Percentiles rank a stretch among this genome's conserved stretches.
phyloP scores from a whole-genome alignment of 1,140 invertebrate genomes.

The Coenobita brevimanus region DNA sequence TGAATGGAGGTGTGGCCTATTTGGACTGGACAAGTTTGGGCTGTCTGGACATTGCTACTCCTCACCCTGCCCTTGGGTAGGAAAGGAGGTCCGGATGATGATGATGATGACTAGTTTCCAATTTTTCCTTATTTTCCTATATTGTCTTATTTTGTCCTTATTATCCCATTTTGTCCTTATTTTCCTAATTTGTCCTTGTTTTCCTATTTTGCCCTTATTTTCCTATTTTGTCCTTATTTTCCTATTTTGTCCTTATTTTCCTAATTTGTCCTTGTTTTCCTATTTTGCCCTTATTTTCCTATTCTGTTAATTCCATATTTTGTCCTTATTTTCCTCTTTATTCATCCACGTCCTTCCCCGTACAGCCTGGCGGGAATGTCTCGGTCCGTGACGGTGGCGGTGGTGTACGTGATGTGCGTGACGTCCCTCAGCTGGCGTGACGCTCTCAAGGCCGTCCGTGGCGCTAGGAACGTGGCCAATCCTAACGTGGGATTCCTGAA shows the following conservation, averaged over 20 bases:
- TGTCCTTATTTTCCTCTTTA: neutral
- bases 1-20: no score
- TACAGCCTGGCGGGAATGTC: slow-evolving; percentile 94
- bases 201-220: neutral
- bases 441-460: slow-evolving; percentile 92
- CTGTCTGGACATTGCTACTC: no score
- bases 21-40: no score
- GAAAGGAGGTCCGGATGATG: no score
- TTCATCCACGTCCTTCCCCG: neutral
- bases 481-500: slow-evolving; percentile 96
- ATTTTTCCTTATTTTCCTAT: neutral
- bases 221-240: neutral
- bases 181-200: no score
- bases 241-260: neutral
- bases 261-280: neutral
- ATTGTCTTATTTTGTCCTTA: no score
- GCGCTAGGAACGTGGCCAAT: slow-evolving; percentile 91
- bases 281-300: neutral
- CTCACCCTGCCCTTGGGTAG: no score
- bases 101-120: no score
- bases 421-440: slow-evolving; percentile 94
- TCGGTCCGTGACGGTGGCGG: slow-evolving; percentile 93
- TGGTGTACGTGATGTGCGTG: slow-evolving; percentile 96
- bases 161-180: no score
- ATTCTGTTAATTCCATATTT: neutral